These are phyloP conservation scores for Harpalus rubripes DNA, from an alignment of 2,888 invertebrate genomes.

Conservation along the genomic window DNA sequence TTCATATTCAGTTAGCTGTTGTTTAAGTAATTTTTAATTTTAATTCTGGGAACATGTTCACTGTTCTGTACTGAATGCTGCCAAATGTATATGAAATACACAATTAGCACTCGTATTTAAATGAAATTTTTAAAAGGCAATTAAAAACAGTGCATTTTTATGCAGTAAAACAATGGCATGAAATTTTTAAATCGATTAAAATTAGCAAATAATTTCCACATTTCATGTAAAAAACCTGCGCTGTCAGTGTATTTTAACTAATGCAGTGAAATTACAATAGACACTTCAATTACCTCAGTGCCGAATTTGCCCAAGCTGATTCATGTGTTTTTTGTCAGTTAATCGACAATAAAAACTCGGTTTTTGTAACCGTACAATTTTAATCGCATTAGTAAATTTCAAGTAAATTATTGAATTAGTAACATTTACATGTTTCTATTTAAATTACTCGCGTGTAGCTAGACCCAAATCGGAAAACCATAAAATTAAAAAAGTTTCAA, in stretches of 20 bases:
- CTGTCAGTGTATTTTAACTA: constrained; percentile 35
- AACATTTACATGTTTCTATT: constrained; percentile 29
- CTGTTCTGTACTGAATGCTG: background rate
- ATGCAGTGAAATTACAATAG: constrained; percentile 48
- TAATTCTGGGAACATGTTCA: background rate
- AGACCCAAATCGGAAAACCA: constrained; percentile 6
- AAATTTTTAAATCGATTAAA: constrained; percentile 31
- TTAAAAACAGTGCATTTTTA: background rate
- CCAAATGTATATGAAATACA: background rate
- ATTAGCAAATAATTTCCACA: constrained; percentile 45
- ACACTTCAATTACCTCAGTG: constrained; percentile 44
- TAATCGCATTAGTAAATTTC: constrained; percentile 30
- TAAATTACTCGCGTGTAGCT: background rate
- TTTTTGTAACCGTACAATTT: constrained; percentile 51
- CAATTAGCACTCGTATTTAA: background rate
- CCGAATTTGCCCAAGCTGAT: constrained; percentile 31
- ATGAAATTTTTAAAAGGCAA: constrained; percentile 1
- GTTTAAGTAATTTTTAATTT: background rate
- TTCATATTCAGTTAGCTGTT: too few relatives aligned
- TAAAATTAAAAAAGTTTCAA: background rate
- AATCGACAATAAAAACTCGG: constrained; percentile 39
- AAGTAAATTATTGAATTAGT: constrained; percentile 46
- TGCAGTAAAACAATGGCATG: background rate
- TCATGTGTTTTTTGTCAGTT: constrained; percentile 42
- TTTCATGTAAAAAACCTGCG: constrained; percentile 32